Evolutionary conservation across 1,140 invertebrate species (phyloP), one percentile per base, ranked within the genome.

Genomic region (Magallana gigas): DNA sequence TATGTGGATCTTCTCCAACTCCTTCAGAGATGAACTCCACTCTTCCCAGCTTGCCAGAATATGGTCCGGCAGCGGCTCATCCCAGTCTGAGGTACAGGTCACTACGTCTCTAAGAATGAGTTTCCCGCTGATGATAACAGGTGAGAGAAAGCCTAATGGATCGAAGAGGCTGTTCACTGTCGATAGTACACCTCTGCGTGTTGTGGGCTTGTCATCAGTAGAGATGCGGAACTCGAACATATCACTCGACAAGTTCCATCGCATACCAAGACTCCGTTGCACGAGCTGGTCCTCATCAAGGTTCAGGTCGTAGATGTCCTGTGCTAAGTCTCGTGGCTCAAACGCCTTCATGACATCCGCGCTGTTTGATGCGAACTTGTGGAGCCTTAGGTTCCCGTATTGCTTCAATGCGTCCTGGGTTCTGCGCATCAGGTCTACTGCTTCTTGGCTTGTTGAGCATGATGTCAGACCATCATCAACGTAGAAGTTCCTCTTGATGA

Each of bases 261-360:
- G 48, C 4, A 89, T 12, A 9, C 88, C 88, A 56, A 89, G 85
- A 85, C 76, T 86, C 3, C 82, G 11, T 76, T 89, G 85, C 7
- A 29, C 58, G 48, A 82, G 84, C 11, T 57, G 83, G 14, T 88
- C 84, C 23, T 58, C 14, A 18, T 36, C 7, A 8, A 88, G 71
- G 36, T 88, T 68, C 12, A 85, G 57, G 29, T 59, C 60, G 7
- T 11, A 48, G 16, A 88, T 56, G 87, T 36, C 68, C 29, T 76
- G 9, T 9, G n/a, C 68, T 9, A 76, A 36, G 68, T 88, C 84
- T 11, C 86, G n/a, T 64, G 58, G 29, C 2, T 58, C 9, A 68
- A 86, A 86, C 1, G 84, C 68, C 9, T 83, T 59, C 48, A 86
- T 18, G 4, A 88, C 71, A 23, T 23, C 23, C 23, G 23, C 23